A percentile compares a stretch with the other conserved stretches of the same genome.
Evolutionary conservation across 30 jellyfish, hydroid and myxozoan genomes (phyloP).

Genomic region (Aurelia aurita): DNA sequence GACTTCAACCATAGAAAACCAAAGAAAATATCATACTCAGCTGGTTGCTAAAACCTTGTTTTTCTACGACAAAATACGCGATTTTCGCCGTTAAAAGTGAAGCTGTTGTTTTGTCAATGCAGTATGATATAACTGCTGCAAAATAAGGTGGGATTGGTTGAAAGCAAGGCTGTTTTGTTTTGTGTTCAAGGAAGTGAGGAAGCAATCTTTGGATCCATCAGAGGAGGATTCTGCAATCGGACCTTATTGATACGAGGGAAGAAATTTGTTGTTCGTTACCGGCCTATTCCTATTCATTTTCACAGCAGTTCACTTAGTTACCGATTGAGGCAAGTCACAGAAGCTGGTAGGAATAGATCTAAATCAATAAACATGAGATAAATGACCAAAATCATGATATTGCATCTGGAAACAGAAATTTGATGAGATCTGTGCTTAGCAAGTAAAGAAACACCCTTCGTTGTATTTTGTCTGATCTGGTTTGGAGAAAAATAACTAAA

Average conservation of each 20-base stretch:
- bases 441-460: too few relatives aligned
- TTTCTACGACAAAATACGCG: slow-evolving; percentile 4
- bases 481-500: too few relatives aligned
- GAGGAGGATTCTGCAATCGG: too few relatives aligned
- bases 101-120: not conserved
- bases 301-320: slow-evolving; percentile 8
- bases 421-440: not conserved
- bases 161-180: not conserved
- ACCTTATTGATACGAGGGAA: not conserved
- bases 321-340: not conserved
- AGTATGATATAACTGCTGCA: not conserved
- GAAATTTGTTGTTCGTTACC: not conserved
- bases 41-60: slow-evolving; percentile 61
- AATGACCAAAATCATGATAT: slow-evolving; percentile 13
- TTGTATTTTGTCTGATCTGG: too few relatives aligned
- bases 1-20: slow-evolving; percentile 58
- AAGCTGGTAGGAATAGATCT: slow-evolving; percentile 1
- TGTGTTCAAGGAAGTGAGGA: not conserved
- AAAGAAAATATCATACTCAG: slow-evolving; percentile 30
- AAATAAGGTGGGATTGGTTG: slow-evolving; percentile 2
- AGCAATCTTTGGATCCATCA: not conserved
- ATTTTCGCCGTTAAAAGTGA: too few relatives aligned
- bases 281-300: not conserved
- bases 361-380: slow-evolving; percentile 9
- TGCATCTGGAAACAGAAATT: slow-evolving; percentile 16